Conservation (phyloP, 2,113 vertebrate species). For the Nothocercus julius region DNA sequence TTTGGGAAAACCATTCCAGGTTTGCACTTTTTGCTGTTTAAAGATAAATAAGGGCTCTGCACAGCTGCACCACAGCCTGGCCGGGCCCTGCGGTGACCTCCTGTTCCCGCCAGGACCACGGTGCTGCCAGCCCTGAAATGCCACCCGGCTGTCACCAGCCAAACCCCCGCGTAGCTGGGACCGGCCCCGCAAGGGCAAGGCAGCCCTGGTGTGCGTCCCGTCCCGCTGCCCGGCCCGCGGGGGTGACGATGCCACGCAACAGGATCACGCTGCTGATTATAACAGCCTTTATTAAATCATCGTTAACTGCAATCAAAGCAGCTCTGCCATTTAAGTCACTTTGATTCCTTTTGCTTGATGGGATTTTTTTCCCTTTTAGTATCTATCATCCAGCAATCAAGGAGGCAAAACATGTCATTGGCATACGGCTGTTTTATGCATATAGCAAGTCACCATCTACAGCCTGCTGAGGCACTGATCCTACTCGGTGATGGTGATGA, state of each 20-base stretch:
- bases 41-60: neutral
- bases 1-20: neutral
- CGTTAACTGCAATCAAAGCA: neutral
- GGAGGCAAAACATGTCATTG: neutral
- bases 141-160: no score
- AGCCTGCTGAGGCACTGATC: fast-evolving
- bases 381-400: neutral
- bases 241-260: neutral
- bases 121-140: neutral
- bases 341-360: neutral
- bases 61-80: neutral
- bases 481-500: conserved; percentile 40
- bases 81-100: neutral
- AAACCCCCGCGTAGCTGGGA: neutral
- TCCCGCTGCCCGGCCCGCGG: neutral
- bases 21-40: neutral
- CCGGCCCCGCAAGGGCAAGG: neutral
- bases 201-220: fast-evolving
- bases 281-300: conserved; percentile 54
- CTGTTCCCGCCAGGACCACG: neutral
- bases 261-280: neutral
- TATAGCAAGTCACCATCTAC: neutral
- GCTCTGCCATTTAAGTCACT: neutral
- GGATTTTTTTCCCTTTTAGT: neutral
- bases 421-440: fast-evolving